Conservation (phyloP, 2,797 vertebrate species). For the Myiotriccus ornatus region DNA sequence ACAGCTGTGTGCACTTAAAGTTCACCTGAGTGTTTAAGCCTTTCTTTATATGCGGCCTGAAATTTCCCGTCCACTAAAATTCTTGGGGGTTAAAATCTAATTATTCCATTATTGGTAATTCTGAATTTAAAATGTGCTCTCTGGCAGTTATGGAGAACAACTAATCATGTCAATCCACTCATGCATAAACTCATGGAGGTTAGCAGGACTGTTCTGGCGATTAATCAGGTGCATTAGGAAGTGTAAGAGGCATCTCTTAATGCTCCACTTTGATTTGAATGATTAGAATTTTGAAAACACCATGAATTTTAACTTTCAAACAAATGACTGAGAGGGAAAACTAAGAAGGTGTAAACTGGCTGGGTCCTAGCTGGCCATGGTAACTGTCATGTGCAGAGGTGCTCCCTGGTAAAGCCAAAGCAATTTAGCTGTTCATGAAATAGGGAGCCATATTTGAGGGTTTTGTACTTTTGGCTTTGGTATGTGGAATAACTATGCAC, state of each 20-base stretch:
- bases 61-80: not conserved
- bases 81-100: not conserved
- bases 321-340: not conserved
- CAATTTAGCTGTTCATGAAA: not conserved
- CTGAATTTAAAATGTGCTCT: not conserved
- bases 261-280: not conserved
- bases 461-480: not conserved
- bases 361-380: not conserved
- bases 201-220: not conserved
- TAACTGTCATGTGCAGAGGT: not conserved
- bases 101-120: not conserved
- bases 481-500: not conserved
- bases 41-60: not conserved
- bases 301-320: not conserved
- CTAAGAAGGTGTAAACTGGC: not conserved
- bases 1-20: not conserved
- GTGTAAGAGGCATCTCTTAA: not conserved
- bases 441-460: not conserved
- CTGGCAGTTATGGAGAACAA: not conserved
- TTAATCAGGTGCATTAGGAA: not conserved
- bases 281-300: not conserved
- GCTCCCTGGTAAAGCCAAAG: not conserved
- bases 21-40: not conserved
- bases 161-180: not conserved
- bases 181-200: not conserved